Base-by-base conservation (phyloP, 1,140 invertebrate genomes). In the Platyscapa corneri region DNA sequence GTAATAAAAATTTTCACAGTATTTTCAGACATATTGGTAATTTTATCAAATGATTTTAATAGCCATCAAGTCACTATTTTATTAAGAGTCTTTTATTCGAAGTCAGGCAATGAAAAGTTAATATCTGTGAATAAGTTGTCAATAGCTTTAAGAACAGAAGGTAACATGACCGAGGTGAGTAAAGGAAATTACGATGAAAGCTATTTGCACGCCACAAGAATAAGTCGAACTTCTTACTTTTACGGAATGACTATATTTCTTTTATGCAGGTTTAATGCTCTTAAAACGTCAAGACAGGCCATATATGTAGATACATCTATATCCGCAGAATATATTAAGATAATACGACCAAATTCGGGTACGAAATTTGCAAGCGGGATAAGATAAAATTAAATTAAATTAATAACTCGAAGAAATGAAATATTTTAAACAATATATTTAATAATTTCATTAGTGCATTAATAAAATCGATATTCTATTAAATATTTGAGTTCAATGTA, bases 181-280 rank as follows among this genome's bases (percentile, higher is more conserved):
- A 88, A 89, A 88, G 85, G 88, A 90, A 89, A 85, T 82, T 65
- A 74, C 84, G 79, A 78, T 85, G 75, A 76, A 87, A 49, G 86
- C 81, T 89, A 90, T 89, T 89, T 88, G 84, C 86, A 82, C 86
- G 75, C 77, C 70, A 72, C 74, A 37, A 87, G 85, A 89, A 89
- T 89, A 89, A 87, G 83, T 86, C 65, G 85, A 87, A 89, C 53
- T 89, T 89, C 12, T 87, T 88, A 82, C 70, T 86, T 88, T 88
- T 87, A 87, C 64, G 67, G 77, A 65, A 79, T 34, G 79, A 79
- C 75, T 88, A 89, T 82, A 67, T 70, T 65, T 53, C 72, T 88
- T 89, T 89, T 89, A 89, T 87, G 75, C 75, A 56, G 34, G 37
- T 81, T 81, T 75, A 85, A 80, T 46, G 64, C 65, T 78, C 20